phyloP scores from a whole-genome alignment of 35 echinoderm and acorn worm genomes.

The Hemicentrotus pulcherrimus region DNA sequence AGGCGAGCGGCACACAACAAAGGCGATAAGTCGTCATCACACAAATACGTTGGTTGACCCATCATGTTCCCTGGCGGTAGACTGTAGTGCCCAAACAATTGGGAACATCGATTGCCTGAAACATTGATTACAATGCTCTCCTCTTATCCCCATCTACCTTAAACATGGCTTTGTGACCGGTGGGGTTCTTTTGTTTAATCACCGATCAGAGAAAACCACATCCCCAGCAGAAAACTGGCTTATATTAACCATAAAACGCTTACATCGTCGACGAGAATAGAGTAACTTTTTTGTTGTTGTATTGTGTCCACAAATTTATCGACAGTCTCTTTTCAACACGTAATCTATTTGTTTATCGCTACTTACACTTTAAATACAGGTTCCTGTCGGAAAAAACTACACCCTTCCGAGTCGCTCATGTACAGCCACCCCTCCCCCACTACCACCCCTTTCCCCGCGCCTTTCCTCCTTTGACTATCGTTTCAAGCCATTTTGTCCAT shows the following conservation, averaged over 20 bases:
- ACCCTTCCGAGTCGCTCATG: too few relatives aligned
- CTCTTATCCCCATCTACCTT: neutral
- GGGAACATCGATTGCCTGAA: neutral
- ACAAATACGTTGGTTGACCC: neutral
- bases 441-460: too few relatives aligned
- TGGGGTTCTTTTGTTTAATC: neutral
- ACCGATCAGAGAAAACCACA: neutral
- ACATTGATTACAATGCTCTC: neutral
- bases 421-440: too few relatives aligned
- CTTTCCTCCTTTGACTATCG: too few relatives aligned
- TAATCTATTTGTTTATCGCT: neutral
- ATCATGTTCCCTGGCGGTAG: neutral
- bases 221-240: neutral
- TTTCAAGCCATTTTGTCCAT: too few relatives aligned
- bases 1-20: conserved; percentile 12
- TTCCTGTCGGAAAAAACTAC: neutral
- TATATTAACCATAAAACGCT: neutral
- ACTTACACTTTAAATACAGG: neutral
- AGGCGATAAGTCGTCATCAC: neutral
- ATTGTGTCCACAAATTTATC: neutral
- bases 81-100: neutral
- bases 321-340: neutral
- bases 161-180: neutral
- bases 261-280: neutral
- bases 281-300: neutral